Conservation (phyloP, 2,888 invertebrate genomes). For the Lasioglossum zephyrum region DNA sequence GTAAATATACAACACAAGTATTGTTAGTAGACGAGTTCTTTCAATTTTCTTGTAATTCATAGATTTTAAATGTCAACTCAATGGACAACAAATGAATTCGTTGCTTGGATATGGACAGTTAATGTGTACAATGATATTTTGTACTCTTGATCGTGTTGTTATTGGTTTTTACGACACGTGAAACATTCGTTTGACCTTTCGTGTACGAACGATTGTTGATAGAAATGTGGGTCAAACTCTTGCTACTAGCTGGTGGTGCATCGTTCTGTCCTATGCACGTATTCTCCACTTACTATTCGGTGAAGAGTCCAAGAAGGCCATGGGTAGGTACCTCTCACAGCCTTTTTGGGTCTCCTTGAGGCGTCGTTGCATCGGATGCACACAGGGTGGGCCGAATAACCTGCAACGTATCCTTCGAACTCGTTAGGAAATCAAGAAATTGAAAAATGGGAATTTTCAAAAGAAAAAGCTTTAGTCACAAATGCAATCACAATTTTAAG, state of each 20-base stretch:
- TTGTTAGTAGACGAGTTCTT: background rate
- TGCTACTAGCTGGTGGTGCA: slow-evolving; percentile 3
- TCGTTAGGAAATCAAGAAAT: background rate
- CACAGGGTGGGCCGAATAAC: background rate
- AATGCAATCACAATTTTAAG: background rate
- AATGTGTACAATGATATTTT: background rate
- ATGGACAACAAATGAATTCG: background rate
- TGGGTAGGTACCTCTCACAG: slow-evolving; percentile 4
- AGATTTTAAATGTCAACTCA: background rate
- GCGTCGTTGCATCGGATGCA: background rate
- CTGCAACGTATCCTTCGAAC: background rate
- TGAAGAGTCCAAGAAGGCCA: slow-evolving; percentile 8
- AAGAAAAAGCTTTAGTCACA: background rate
- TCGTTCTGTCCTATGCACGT: slow-evolving; percentile 5
- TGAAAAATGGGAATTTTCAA: background rate
- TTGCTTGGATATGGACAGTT: background rate
- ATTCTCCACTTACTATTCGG: slow-evolving; percentile 4
- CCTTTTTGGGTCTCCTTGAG: background rate
- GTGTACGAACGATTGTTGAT: slow-evolving; percentile 3
- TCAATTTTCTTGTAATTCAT: background rate
- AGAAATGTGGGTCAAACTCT: slow-evolving; percentile 8
- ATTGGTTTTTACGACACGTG: background rate
- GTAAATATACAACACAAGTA: background rate
- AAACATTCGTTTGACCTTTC: slow-evolving; percentile 1
- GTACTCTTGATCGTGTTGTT: background rate